Conservation (phyloP, 2,888 invertebrate species). For the Agrochola macilenta region DNA sequence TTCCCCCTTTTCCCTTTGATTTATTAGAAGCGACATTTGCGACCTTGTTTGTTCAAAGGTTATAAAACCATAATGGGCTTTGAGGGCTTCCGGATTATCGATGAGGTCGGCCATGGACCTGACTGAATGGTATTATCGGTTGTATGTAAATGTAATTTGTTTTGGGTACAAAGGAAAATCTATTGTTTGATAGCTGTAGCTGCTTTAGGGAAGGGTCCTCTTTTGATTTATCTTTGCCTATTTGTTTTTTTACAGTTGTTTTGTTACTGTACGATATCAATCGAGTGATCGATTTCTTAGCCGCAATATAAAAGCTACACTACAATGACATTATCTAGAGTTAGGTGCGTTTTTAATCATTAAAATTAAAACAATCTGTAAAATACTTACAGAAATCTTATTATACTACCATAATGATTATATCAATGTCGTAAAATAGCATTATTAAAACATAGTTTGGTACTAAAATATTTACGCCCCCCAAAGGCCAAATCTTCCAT, state of each 20-base stretch:
- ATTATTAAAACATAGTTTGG: neutral
- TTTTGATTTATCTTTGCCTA: neutral
- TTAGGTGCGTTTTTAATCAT: neutral
- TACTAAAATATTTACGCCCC: neutral
- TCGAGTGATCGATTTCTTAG: no score
- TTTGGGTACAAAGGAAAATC: conserved; percentile 36
- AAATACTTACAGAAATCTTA: neutral
- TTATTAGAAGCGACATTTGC: conserved; percentile 76
- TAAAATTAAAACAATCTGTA: no score
- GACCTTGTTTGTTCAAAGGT: conserved; percentile 73
- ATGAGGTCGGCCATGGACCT: conserved; percentile 41
- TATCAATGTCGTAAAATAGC: neutral
- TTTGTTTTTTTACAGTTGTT: neutral
- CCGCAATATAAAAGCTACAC: no score
- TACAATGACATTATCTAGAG: no score
- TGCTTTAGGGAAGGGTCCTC: neutral
- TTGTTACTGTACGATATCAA: neutral
- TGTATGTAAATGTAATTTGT: conserved; percentile 58
- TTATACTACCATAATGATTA: no score
- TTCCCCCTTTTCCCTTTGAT: conserved; percentile 72
- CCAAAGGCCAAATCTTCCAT: no score
- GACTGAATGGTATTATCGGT: conserved; percentile 36
- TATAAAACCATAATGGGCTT: conserved; percentile 67
- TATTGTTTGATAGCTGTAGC: conserved; percentile 26
- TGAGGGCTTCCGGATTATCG: conserved; percentile 62